Evolutionary conservation across 2,797 vertebrate species (phyloP).

Genomic region (Ciconia nigra): DNA sequence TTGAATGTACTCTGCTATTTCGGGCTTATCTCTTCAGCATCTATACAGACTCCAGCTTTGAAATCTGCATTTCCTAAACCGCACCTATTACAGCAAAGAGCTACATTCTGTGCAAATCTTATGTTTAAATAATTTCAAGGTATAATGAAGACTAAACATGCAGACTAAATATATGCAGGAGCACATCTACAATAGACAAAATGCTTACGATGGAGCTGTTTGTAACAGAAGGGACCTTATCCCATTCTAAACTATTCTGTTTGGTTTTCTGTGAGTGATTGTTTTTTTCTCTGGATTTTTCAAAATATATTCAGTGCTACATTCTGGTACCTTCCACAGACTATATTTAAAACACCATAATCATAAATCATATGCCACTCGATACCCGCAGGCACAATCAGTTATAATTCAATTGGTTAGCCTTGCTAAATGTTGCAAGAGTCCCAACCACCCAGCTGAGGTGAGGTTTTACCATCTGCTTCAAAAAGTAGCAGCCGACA

Average conservation of each 20-base stretch:
- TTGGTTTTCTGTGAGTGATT: background rate
- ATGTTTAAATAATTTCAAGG: background rate
- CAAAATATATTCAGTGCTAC: background rate
- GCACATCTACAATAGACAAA: background rate
- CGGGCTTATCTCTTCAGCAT: background rate
- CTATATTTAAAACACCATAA: conserved; percentile 6
- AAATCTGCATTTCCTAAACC: background rate
- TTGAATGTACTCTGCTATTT: conserved; percentile 29
- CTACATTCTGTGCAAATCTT: background rate
- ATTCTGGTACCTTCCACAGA: background rate
- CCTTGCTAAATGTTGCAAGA: conserved; percentile 37
- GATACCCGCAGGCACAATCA: background rate
- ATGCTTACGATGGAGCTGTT: background rate
- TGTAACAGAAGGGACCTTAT: background rate
- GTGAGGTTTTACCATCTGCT: conserved; percentile 65
- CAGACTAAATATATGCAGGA: background rate
- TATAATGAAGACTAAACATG: background rate
- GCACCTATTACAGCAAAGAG: background rate
- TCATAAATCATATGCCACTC: background rate
- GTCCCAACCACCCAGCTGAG: conserved; percentile 31
- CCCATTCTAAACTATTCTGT: background rate
- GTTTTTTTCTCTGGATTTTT: background rate
- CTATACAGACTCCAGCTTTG: background rate
- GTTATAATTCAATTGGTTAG: conserved; percentile 49
- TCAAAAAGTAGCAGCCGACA: conserved; percentile 36